phyloP scores from a whole-genome alignment of 2,888 invertebrate genomes.

The Metopia argyrocephala region DNA sequence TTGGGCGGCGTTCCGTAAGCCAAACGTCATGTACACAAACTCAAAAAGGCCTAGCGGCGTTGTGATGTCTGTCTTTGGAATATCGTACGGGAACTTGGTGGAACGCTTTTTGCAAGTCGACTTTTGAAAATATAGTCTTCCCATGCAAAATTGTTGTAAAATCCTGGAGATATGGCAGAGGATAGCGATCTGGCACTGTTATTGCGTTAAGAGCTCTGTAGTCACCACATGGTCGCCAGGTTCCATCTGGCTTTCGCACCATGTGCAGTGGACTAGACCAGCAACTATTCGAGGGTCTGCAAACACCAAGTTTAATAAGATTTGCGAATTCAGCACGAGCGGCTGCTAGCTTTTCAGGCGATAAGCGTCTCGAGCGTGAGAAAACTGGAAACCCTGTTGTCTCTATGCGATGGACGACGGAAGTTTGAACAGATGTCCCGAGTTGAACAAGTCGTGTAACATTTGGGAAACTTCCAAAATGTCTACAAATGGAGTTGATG shows the following conservation, averaged over 20 bases:
- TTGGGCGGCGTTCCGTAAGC: too few relatives aligned
- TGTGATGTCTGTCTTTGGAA: constrained; percentile 34
- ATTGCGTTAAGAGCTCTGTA: constrained; percentile 37
- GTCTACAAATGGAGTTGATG: constrained; percentile 17
- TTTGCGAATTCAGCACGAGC: constrained; percentile 60
- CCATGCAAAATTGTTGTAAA: constrained; percentile 23
- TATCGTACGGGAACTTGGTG: constrained; percentile 24
- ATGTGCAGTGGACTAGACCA: too few relatives aligned
- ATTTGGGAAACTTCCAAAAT: constrained; percentile 5
- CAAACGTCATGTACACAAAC: too few relatives aligned
- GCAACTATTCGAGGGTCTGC: constrained; percentile 66
- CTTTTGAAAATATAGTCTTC: constrained; percentile 28
- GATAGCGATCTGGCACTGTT: constrained; percentile 34
- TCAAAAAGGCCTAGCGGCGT: too few relatives aligned
- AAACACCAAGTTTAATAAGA: constrained; percentile 72
- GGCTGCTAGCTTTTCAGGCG: constrained; percentile 66
- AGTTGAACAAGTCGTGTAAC: constrained; percentile 7
- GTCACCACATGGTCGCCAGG: constrained; percentile 52
- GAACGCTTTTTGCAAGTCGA: constrained; percentile 46
- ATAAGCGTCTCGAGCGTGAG: constrained; percentile 66
- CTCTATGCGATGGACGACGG: constrained; percentile 25
- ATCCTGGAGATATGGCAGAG: constrained; percentile 29
- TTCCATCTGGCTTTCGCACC: too few relatives aligned
- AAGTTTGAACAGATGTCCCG: not conserved
- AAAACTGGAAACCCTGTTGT: constrained; percentile 38